Conservation (phyloP, 1,140 invertebrate genomes). For the Scaptomyza hsui region DNA sequence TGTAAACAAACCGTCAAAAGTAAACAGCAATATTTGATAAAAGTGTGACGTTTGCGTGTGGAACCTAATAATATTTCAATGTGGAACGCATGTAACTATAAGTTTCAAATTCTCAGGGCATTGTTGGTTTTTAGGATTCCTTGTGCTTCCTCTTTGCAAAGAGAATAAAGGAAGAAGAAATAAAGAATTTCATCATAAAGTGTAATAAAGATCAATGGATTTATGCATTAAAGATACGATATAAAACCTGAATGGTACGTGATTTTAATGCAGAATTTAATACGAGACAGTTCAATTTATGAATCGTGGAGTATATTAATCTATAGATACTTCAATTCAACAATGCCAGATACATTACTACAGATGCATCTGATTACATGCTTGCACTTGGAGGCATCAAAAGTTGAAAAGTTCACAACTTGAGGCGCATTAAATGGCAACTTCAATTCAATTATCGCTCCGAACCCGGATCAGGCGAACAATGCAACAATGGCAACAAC, state of each 20-base stretch:
- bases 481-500: constrained; percentile 55
- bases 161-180: too few species aligned
- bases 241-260: background rate
- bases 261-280: background rate
- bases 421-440: constrained; percentile 40
- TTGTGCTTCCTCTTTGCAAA: constrained; percentile 13
- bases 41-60: constrained; percentile 28
- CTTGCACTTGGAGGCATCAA: constrained; percentile 17
- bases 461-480: constrained; percentile 36
- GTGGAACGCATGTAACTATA: constrained; percentile 49
- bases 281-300: too few species aligned
- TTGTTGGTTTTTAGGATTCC: constrained; percentile 26
- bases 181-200: constrained; percentile 59
- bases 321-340: background rate
- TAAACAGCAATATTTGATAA: constrained; percentile 78
- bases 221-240: background rate
- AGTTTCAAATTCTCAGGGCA: constrained; percentile 28
- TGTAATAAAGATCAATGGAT: constrained; percentile 35
- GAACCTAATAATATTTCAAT: constrained; percentile 7
- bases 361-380: constrained; percentile 1
- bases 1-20: constrained; percentile 72
- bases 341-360: background rate
- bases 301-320: too few species aligned
- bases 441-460: constrained; percentile 74
- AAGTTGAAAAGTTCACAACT: constrained; percentile 77